phyloP scores from a whole-genome alignment of 2,888 invertebrate species.

The Andrena chrysosceles region DNA sequence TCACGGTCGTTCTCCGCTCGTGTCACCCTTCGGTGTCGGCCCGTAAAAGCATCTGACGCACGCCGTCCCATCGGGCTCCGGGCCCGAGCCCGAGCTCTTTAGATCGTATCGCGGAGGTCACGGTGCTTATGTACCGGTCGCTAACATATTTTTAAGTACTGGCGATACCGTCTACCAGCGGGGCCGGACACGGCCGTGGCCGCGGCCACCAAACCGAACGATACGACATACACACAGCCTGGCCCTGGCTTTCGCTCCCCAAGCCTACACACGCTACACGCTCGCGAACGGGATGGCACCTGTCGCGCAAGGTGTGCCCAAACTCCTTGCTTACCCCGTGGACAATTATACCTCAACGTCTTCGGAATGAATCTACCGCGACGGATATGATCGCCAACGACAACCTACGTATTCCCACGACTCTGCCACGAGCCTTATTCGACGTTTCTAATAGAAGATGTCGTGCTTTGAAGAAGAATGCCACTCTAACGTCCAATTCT shows the following conservation, averaged over 20 bases:
- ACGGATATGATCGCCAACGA: neutral
- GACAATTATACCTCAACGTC: constrained; percentile 3
- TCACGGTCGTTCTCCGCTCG: constrained; percentile 73
- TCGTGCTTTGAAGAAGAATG: no score
- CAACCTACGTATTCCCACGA: neutral
- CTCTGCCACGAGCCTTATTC: no score
- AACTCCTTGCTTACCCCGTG: constrained; percentile 54
- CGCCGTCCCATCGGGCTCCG: constrained; percentile 63
- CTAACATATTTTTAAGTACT: constrained; percentile 84
- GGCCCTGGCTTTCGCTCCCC: constrained; percentile 23
- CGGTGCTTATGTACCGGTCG: constrained; percentile 83
- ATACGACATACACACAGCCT: constrained; percentile 37
- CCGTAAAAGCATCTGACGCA: constrained; percentile 80
- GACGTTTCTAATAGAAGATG: no score
- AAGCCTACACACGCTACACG: constrained; percentile 52
- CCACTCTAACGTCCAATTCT: neutral
- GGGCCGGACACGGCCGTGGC: constrained; percentile 59
- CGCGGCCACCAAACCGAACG: constrained; percentile 48
- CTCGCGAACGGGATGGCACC: constrained; percentile 77
- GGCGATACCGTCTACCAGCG: constrained; percentile 70
- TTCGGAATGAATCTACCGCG: neutral
- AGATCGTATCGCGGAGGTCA: constrained; percentile 84
- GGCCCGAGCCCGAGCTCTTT: constrained; percentile 68
- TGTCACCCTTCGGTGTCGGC: constrained; percentile 54
- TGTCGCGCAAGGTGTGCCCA: constrained; percentile 83